Conservation (phyloP, 2,888 invertebrate species). For the Drosophila gaucha region DNA sequence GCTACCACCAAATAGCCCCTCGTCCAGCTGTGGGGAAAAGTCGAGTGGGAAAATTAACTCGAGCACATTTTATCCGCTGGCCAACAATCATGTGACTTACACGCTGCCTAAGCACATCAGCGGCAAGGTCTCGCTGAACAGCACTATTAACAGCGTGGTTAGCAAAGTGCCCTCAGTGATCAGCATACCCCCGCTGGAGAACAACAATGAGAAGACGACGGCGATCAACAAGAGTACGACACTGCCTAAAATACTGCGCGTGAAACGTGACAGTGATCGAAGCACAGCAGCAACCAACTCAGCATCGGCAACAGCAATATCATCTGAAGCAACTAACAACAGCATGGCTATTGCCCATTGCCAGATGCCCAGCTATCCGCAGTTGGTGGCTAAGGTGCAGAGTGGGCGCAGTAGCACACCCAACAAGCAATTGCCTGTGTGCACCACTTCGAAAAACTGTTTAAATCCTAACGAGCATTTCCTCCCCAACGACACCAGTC, state of each 20-base stretch:
- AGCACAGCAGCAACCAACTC: not conserved
- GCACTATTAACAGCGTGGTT: slow-evolving; percentile 84
- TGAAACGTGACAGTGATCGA: slow-evolving; percentile 61
- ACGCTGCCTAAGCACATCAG: slow-evolving; percentile 83
- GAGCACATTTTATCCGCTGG: slow-evolving; percentile 84
- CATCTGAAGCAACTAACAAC: slow-evolving; percentile 4
- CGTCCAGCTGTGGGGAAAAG: slow-evolving; percentile 57
- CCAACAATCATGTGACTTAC: slow-evolving; percentile 84
- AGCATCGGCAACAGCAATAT: slow-evolving; percentile 1
- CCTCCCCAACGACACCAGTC: slow-evolving; percentile 84
- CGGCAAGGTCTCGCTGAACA: slow-evolving; percentile 84
- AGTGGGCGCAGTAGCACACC: slow-evolving; percentile 49
- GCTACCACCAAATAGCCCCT: slow-evolving; percentile 76
- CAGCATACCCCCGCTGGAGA: slow-evolving; percentile 81
- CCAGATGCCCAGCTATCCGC: slow-evolving; percentile 81
- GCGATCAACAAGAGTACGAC: slow-evolving; percentile 73
- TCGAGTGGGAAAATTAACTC: slow-evolving; percentile 82
- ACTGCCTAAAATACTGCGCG: slow-evolving; percentile 82
- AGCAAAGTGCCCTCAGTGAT: slow-evolving; percentile 85
- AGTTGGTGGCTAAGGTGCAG: slow-evolving; percentile 32
- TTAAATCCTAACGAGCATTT: slow-evolving; percentile 85
- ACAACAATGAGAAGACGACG: slow-evolving; percentile 46
- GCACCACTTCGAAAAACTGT: slow-evolving; percentile 85
- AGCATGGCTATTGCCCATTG: slow-evolving; percentile 68
- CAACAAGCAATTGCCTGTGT: slow-evolving; percentile 83